phyloP scores from a whole-genome alignment of 2,888 invertebrate species.

The Drosophila melanosoma region DNA sequence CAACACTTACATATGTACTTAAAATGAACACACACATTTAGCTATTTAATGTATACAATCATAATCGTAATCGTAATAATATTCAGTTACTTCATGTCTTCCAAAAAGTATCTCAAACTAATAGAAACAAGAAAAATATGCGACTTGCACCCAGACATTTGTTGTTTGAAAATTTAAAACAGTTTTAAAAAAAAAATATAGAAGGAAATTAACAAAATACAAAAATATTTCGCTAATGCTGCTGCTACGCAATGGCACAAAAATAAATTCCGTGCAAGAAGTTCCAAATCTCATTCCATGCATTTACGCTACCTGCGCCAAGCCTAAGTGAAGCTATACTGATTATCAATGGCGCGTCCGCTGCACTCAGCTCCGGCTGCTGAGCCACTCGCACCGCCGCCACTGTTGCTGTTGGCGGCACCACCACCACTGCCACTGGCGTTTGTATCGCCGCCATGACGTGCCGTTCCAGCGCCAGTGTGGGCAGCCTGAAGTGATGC shows the following conservation, averaged over 20 bases:
- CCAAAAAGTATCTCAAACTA: conserved; percentile 53
- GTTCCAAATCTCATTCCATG: conserved; percentile 44
- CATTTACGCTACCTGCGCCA: conserved; percentile 52
- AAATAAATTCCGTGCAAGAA: conserved; percentile 67
- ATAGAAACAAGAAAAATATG: conserved; percentile 55
- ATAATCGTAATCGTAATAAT: conserved; percentile 71
- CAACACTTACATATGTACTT: conserved; percentile 71
- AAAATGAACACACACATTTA: conserved; percentile 80
- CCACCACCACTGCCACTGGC: conserved; percentile 19
- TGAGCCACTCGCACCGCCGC: conserved; percentile 33
- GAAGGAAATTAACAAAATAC: conserved; percentile 44
- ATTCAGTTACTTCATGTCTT: conserved; percentile 78
- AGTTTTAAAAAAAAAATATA: conserved; percentile 6
- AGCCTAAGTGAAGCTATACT: conserved; percentile 90
- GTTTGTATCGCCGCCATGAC: conserved; percentile 41
- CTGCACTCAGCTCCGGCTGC: conserved; percentile 54
- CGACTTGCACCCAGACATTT: conserved; percentile 39
- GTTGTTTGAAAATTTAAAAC: conserved; percentile 27
- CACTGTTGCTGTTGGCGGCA: conserved; percentile 18
- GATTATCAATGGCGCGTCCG: conserved; percentile 92
- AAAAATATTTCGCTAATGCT: conserved; percentile 45
- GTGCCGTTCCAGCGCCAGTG: conserved; percentile 36
- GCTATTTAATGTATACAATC: conserved; percentile 72
- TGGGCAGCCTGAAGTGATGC: conserved; percentile 73
- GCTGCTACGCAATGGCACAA: conserved; percentile 69